Evolutionary conservation across 2,888 invertebrate genomes (phyloP), one percentile per base, ranked within the genome.

Genomic region (Lepidochrysops patricia): DNA sequence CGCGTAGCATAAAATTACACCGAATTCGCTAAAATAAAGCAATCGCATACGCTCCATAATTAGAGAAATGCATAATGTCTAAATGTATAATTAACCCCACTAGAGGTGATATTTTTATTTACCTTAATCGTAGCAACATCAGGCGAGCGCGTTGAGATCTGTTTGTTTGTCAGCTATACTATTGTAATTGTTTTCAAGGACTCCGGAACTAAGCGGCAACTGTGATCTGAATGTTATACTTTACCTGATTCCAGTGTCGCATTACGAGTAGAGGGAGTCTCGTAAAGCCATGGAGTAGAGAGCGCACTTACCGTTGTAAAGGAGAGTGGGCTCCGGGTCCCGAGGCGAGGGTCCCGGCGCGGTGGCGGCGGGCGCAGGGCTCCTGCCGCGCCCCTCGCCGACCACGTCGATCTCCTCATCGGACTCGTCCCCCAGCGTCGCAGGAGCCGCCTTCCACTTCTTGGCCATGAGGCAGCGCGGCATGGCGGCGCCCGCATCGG

Each of bases 391-490:
- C 83, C 94, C 95, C 78, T 94, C 95, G 68, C 95, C 96, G 71
- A 96, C 96, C 78, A 95, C 96, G 91, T 95, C 95, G 89, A 95
- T 95, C 90, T 96, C 95, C 88, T 96, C 96, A 70, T 94, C 88
- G 66, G 86, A 84, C 90, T 88, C 87, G 71, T 93, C 93, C 70
- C 92, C 92, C 79, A 90, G 91, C 82, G 81, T 83, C 80, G 77
- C 82, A 78, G 81, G 80, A 78, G 80, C 85, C 84, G 93, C 95
- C 93, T 96, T 97, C 96, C 96, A 96, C 92, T 97, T 97, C 91
- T 97, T 97, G 78, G 97, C 96, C 96, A 97, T 97, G 88, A 97
- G 93, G 91, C 96, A 97, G 86, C 97, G 95, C 90, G 97, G 97
- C 97, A 97, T 97, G 85, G 90, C 92, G 90, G 88, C 85, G 89